Evolutionary conservation across 2,797 vertebrate species (phyloP).

Genomic region (Peromyscus nudipes): DNA sequence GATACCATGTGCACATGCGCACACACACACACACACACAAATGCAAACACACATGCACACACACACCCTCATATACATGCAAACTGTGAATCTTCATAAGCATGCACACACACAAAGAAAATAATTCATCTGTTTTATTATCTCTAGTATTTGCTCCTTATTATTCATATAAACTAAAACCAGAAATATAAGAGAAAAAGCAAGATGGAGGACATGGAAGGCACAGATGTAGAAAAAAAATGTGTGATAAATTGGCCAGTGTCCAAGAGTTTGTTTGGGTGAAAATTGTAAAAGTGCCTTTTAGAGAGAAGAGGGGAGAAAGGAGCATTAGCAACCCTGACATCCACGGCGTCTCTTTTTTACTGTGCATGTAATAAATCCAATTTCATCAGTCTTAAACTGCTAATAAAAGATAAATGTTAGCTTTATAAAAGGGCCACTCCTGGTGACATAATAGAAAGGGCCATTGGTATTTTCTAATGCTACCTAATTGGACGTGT

Average conservation of each 20-base stretch:
- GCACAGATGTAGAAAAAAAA: neutral
- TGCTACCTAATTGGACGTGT: neutral
- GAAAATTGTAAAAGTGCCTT: neutral
- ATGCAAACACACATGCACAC: too few species aligned
- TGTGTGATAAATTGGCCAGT: neutral
- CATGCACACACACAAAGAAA: neutral
- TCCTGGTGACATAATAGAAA: conserved; percentile 25
- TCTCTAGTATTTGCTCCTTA: neutral
- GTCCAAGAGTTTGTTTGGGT: conserved; percentile 23
- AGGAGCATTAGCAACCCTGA: conserved; percentile 7
- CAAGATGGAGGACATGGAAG: neutral
- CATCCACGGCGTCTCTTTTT: conserved; percentile 3
- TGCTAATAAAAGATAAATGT: conserved; percentile 63
- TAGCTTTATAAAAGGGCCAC: neutral
- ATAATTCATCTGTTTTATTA: neutral
- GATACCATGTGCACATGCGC: too few species aligned
- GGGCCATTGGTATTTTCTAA: neutral
- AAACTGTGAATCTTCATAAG: neutral
- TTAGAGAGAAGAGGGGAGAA: neutral
- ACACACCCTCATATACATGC: neutral
- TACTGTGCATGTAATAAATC: conserved; percentile 57
- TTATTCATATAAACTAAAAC: neutral
- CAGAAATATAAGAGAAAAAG: neutral
- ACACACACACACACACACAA: neutral
- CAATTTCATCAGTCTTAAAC: conserved; percentile 36